Conservation (phyloP, 2,113 vertebrate species). For the Rhabdomys dilectus region DNA sequence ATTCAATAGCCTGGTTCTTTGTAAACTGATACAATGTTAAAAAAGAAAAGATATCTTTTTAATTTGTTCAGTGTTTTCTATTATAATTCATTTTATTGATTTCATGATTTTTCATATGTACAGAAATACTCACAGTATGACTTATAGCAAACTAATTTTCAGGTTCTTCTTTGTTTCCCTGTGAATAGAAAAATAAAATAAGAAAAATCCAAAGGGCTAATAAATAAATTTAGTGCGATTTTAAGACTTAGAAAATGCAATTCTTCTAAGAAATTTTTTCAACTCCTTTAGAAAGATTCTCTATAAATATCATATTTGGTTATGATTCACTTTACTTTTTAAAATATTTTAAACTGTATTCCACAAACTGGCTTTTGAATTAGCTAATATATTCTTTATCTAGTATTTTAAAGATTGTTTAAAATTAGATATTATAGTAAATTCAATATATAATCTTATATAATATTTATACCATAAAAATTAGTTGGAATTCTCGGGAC, state of each 20-base stretch:
- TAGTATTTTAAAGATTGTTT: constrained; percentile 16
- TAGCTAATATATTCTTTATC: constrained; percentile 15
- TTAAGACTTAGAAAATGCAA: neutral
- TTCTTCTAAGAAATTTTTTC: constrained; percentile 50
- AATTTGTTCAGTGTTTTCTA: neutral
- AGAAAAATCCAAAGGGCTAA: neutral
- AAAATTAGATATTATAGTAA: constrained; percentile 44
- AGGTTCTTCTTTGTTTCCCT: neutral
- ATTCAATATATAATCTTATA: constrained; percentile 17
- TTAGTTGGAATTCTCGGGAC: constrained; percentile 10
- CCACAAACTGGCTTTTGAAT: constrained; percentile 29
- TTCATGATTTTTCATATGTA: neutral
- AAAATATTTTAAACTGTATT: constrained; percentile 35
- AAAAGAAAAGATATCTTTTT: neutral
- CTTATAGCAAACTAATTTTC: neutral
- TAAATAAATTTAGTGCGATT: constrained; percentile 6
- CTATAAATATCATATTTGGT: neutral
- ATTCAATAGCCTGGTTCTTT: neutral
- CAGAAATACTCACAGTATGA: neutral
- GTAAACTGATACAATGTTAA: neutral
- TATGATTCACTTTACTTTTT: neutral
- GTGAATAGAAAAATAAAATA: constrained; percentile 26
- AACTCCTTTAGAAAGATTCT: constrained; percentile 22
- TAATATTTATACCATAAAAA: neutral
- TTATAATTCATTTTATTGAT: neutral